Percentiles rank a stretch among this genome's conserved stretches.
These are phyloP conservation scores for Sebastes steindachneri DNA, from an alignment of 2,797 vertebrate genomes.

Conservation along the genomic window DNA sequence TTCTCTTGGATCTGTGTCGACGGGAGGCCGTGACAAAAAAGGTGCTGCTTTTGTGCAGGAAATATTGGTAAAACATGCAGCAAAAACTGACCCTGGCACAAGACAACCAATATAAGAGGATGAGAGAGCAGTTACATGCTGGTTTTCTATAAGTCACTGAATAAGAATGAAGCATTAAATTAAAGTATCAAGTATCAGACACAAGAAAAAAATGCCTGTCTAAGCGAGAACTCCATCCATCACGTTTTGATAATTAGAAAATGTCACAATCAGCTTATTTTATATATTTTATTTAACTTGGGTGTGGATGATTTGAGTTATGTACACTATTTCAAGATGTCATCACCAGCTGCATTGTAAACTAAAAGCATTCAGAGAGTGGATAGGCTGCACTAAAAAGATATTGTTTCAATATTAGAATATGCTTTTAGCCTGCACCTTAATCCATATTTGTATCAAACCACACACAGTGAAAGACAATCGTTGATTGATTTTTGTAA, in stretches of 20 bases:
- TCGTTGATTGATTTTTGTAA: not conserved
- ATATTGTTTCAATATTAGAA: not conserved
- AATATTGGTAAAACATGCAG: constrained; percentile 1
- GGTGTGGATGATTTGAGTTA: not conserved
- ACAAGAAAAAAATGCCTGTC: not conserved
- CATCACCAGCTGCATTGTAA: not conserved
- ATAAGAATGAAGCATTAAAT: not conserved
- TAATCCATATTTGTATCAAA: not conserved
- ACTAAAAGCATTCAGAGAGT: not conserved
- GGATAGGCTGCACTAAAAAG: not conserved
- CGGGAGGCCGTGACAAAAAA: not conserved
- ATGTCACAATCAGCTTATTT: not conserved
- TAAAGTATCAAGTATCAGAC: not conserved
- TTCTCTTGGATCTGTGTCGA: constrained; percentile 2
- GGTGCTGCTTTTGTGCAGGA: not conserved
- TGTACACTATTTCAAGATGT: not conserved
- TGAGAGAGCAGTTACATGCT: not conserved
- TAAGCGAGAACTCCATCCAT: not conserved
- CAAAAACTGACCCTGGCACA: constrained; percentile 1
- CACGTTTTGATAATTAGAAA: not conserved
- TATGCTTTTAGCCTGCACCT: not conserved
- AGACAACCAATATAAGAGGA: not conserved
- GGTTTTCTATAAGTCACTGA: not conserved
- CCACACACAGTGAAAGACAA: not conserved
- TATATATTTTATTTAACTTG: not conserved